These are phyloP conservation scores for Stramonita haemastoma DNA, from an alignment of 2,888 invertebrate species.

Conservation along the genomic window DNA sequence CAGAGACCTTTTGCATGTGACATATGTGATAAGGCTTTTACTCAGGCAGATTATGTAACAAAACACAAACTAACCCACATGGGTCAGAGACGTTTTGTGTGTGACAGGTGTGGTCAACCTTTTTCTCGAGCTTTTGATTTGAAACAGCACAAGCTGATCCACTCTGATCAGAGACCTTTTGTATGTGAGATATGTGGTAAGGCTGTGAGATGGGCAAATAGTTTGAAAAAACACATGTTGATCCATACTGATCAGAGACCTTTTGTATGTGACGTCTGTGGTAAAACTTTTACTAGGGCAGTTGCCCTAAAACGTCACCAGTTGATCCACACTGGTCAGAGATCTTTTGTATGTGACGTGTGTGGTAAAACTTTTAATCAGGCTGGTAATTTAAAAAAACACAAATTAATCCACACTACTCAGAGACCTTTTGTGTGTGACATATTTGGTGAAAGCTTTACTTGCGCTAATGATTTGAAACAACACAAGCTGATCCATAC, in stretches of 20 bases:
- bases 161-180: not conserved
- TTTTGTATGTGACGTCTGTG: not conserved
- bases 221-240: not conserved
- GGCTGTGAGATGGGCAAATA: not conserved
- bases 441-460: not conserved
- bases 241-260: too few relatives aligned
- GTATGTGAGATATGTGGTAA: not conserved
- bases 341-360: not conserved
- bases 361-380: too few relatives aligned
- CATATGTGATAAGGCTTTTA: too few relatives aligned
- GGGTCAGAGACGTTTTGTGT: not conserved
- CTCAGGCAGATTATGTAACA: not conserved
- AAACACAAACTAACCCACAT: not conserved
- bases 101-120: not conserved
- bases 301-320: not conserved
- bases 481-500: not conserved
- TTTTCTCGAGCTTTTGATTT: not conserved
- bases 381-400: too few relatives aligned
- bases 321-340: not conserved
- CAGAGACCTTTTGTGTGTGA: conserved; percentile 1
- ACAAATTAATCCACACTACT: not conserved
- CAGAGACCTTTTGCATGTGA: too few relatives aligned
- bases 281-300: not conserved
- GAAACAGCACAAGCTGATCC: not conserved
- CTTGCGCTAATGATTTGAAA: not conserved